A percentile compares a stretch with the other conserved stretches of the same genome.
phyloP scores from a whole-genome alignment of 2,888 invertebrate genomes.

The Phlogophora meticulosa region DNA sequence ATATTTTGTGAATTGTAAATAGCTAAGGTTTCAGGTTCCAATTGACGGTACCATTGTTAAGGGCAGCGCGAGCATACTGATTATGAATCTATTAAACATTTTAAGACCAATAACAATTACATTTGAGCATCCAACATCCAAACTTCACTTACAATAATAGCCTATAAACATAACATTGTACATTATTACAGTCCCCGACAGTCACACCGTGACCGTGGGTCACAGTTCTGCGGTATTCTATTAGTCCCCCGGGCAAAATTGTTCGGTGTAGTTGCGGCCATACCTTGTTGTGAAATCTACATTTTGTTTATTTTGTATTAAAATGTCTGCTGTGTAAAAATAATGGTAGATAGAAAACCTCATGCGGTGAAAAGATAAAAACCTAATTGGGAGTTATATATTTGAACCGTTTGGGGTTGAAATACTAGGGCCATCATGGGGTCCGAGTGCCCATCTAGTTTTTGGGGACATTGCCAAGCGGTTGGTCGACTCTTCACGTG shows the following conservation, averaged over 20 bases:
- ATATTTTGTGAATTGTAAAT: too few relatives aligned
- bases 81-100: neutral
- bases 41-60: too few relatives aligned
- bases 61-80: neutral
- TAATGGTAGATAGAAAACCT: slow-evolving; percentile 17
- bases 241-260: slow-evolving; percentile 63
- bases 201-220: slow-evolving; percentile 51
- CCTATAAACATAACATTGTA: slow-evolving; percentile 44
- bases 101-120: neutral
- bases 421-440: too few relatives aligned
- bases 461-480: too few relatives aligned
- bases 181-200: slow-evolving; percentile 32
- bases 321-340: slow-evolving; percentile 28
- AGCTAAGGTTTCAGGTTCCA: too few relatives aligned
- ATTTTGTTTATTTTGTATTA: slow-evolving; percentile 52
- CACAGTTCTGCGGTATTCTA: slow-evolving; percentile 49
- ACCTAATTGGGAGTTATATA: too few relatives aligned
- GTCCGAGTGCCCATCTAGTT: too few relatives aligned
- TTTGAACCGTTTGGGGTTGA: too few relatives aligned
- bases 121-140: slow-evolving; percentile 10
- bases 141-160: slow-evolving; percentile 36
- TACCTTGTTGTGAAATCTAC: slow-evolving; percentile 50
- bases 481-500: too few relatives aligned
- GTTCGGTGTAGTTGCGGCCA: slow-evolving; percentile 56
- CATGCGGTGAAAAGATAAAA: too few relatives aligned